Percentiles rank a stretch among this genome's conserved stretches.
Evolutionary conservation across 2,113 vertebrate genomes (phyloP).

Genomic region (Bombycilla garrulus): DNA sequence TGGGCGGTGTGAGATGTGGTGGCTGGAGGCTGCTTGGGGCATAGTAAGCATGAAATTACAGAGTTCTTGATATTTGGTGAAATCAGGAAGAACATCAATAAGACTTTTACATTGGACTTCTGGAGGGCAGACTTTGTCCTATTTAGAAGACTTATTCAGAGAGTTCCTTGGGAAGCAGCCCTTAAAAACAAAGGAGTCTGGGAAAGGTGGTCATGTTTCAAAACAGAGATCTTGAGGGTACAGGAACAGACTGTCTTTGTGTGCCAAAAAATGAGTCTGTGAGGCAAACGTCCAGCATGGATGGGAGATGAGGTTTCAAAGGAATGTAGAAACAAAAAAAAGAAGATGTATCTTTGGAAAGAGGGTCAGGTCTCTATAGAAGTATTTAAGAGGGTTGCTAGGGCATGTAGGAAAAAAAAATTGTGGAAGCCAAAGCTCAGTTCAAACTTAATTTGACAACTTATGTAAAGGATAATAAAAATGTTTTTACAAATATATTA

Average conservation of each 20-base stretch:
- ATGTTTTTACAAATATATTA: not conserved
- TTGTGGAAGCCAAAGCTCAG: not conserved
- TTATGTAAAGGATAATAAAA: not conserved
- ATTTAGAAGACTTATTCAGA: not conserved
- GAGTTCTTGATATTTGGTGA: too few relatives aligned
- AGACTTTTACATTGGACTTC: too few relatives aligned
- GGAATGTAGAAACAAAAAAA: not conserved
- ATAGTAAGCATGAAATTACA: too few relatives aligned
- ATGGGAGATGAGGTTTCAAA: not conserved
- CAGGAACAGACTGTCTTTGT: too few relatives aligned
- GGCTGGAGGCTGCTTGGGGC: not conserved
- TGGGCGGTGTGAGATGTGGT: not conserved
- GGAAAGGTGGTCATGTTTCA: not conserved
- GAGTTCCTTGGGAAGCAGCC: not conserved
- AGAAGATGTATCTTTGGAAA: not conserved
- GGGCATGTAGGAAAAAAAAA: not conserved
- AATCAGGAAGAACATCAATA: too few relatives aligned
- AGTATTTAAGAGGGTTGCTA: not conserved
- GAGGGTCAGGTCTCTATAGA: not conserved
- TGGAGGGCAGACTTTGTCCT: not conserved
- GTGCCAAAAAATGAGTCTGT: accelerated
- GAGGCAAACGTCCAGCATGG: accelerated
- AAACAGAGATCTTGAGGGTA: not conserved
- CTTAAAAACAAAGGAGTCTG: not conserved
- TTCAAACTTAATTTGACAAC: not conserved